Evolutionary conservation across 2,797 vertebrate species (phyloP).

Genomic region (Typhlichthys eigenmanni): DNA sequence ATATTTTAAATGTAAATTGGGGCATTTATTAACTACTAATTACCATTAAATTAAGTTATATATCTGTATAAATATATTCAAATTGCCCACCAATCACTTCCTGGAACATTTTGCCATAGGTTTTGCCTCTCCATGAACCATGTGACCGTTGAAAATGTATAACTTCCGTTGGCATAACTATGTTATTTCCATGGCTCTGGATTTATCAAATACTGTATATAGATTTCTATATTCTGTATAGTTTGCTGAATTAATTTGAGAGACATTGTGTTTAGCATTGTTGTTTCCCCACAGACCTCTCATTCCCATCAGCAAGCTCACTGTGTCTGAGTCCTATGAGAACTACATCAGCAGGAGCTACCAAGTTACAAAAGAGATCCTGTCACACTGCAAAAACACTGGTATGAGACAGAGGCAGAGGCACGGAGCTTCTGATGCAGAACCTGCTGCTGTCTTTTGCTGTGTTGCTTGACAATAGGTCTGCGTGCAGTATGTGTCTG

Average conservation of each 20-base stretch:
- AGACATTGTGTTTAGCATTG: background rate
- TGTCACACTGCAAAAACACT: constrained; percentile 90
- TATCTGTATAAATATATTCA: too few relatives aligned
- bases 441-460: background rate
- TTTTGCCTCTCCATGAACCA: too few relatives aligned
- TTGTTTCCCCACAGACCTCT: constrained; percentile 83
- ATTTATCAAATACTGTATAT: too few relatives aligned
- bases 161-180: too few relatives aligned
- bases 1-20: too few relatives aligned
- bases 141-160: too few relatives aligned
- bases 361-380: constrained; percentile 95
- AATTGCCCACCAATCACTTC: too few relatives aligned
- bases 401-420: constrained; percentile 70
- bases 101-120: too few relatives aligned
- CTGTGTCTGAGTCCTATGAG: constrained; percentile 90
- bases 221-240: background rate
- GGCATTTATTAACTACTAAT: too few relatives aligned
- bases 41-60: too few relatives aligned
- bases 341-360: constrained; percentile 92
- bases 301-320: constrained; percentile 88
- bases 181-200: too few relatives aligned
- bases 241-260: background rate
- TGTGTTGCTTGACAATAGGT: constrained; percentile 1
- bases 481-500: constrained; percentile 19
- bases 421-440: background rate